These are phyloP conservation scores for Eumaeus atala DNA, from an alignment of 1,140 invertebrate genomes.

Conservation along the genomic window DNA sequence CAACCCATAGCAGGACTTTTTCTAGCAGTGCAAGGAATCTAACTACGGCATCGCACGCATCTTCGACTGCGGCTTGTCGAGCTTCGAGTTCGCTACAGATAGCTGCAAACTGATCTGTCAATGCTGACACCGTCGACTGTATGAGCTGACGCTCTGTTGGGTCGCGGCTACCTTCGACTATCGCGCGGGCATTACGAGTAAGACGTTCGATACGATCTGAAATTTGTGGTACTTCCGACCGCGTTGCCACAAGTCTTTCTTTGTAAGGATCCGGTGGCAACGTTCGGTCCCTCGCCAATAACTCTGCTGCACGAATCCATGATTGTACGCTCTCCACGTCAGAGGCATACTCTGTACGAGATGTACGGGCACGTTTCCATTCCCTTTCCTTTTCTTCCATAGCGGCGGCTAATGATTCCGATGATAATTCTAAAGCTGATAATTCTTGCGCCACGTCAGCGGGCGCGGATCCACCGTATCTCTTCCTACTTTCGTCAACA, in stretches of 20 bases:
- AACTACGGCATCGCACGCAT: conserved; percentile 90
- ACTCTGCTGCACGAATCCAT: conserved; percentile 88
- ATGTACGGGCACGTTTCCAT: conserved; percentile 87
- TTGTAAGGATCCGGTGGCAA: conserved; percentile 85
- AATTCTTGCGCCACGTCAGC: conserved; percentile 85
- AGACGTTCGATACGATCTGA: conserved; percentile 86
- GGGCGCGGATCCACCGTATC: conserved; percentile 81
- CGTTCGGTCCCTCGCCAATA: conserved; percentile 86
- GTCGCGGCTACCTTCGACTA: conserved; percentile 86
- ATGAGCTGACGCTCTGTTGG: conserved; percentile 85
- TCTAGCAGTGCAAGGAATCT: conserved; percentile 89
- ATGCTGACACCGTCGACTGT: conserved; percentile 81
- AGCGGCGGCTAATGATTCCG: conserved; percentile 82
- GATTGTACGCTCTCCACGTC: conserved; percentile 87
- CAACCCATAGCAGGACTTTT: conserved; percentile 87
- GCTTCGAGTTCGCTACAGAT: conserved; percentile 86
- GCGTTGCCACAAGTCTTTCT: conserved; percentile 84
- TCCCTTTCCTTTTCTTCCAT: conserved; percentile 92
- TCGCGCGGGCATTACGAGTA: conserved; percentile 83
- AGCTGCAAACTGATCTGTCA: conserved; percentile 86
- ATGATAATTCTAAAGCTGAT: conserved; percentile 84
- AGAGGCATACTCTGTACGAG: conserved; percentile 84
- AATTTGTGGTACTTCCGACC: conserved; percentile 82
- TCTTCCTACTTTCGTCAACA: conserved; percentile 78
- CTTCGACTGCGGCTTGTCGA: conserved; percentile 87